Evolutionary conservation across 2,888 invertebrate genomes (phyloP), one percentile per base, ranked within the genome.

Genomic region (Idaea dimidiata): DNA sequence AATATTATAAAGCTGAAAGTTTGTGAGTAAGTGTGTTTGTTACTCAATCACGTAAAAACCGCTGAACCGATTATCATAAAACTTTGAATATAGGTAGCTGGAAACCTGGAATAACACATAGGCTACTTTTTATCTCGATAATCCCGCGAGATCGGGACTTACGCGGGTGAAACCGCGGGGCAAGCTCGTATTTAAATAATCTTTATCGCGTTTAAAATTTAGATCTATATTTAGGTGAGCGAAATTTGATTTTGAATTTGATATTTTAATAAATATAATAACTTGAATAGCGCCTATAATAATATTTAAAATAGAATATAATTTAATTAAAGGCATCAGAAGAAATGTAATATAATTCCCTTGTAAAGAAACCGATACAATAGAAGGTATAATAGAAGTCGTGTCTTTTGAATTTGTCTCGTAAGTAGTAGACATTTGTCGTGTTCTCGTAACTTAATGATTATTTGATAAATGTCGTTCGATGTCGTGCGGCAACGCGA

Each of bases 391-490:
- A 24, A 8, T 7, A 43, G 43, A 43, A 43, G 43, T 43, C 43
- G 43, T 43, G 43, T 43, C 43, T 10, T 8, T 43, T 33, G 54
- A 65, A 65, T 57, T 58, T 62, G 65, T 64, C 57, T 56, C n/a
- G 66, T 63, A 64, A 66, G 60, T 65, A 62, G 62, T 60, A 62
- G 54, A 58, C 59, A 65, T 68, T 70, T 65, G 68, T 70, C 60
- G 60, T 62, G 18, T 5, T 14, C 5, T 17, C 5, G 16, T 58
- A 61, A 68, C 70, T 72, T 78, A 81, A 78, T 80, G 77, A 74
- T 78, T 76, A 74, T 73, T 72, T 79, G 77, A 79, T 75, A 78
- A 81, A 80, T 78, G 72, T 72, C 43, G 66, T 61, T 58, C 62
- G 54, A 55, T 62, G 58, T 54, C 65, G 60, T 68, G 66, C 63